phyloP scores from a whole-genome alignment of 2,888 invertebrate species.

The Ecdyonurus torrentis region DNA sequence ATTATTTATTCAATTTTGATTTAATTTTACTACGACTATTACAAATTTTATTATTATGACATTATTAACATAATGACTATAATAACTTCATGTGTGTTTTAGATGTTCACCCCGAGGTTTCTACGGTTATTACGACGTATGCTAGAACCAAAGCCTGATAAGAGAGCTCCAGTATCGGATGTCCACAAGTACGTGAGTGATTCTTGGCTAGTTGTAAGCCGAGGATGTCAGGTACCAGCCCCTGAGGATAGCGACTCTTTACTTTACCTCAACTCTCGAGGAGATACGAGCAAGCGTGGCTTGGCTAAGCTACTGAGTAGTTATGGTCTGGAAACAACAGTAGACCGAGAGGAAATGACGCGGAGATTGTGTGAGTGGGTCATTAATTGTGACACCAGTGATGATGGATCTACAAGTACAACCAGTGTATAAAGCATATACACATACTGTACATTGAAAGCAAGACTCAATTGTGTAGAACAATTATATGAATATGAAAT shows the following conservation, averaged over 20 bases:
- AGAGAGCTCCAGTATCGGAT: constrained; percentile 41
- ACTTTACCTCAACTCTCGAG: not conserved
- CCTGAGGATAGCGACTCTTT: not conserved
- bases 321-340: constrained; percentile 43
- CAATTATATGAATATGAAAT: too few relatives aligned
- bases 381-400: constrained; percentile 31
- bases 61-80: too few relatives aligned
- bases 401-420: not conserved
- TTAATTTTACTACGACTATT: too few relatives aligned
- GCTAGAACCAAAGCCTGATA: constrained; percentile 47
- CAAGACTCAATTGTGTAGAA: too few relatives aligned
- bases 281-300: not conserved
- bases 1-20: too few relatives aligned
- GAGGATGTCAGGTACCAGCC: not conserved
- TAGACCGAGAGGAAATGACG: constrained; percentile 41
- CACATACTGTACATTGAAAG: too few relatives aligned
- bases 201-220: constrained; percentile 28
- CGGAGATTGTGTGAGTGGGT: constrained; percentile 49
- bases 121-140: constrained; percentile 51
- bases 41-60: too few relatives aligned
- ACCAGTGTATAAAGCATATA: too few relatives aligned
- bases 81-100: too few relatives aligned
- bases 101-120: constrained; percentile 47
- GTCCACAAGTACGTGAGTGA: constrained; percentile 42
- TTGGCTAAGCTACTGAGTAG: constrained; percentile 35